Evolutionary conservation across 2,888 invertebrate species (phyloP).

Genomic region (Drosophila melanocephala): DNA sequence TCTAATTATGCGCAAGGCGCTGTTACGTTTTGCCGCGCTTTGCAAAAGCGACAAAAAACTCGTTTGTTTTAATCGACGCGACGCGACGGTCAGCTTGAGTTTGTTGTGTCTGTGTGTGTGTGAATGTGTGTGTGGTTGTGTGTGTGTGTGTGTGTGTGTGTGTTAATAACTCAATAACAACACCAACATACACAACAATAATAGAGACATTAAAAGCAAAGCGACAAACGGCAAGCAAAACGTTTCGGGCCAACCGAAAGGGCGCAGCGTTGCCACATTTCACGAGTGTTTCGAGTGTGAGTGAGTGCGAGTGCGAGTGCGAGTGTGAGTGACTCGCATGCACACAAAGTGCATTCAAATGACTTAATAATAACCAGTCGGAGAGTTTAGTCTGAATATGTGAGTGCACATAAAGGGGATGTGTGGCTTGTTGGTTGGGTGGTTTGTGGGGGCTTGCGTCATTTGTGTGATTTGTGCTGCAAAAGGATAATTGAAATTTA

Average conservation of each 20-base stretch:
- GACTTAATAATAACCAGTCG: slow-evolving; percentile 75
- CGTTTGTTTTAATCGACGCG: slow-evolving; percentile 62
- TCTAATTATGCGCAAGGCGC: slow-evolving; percentile 75
- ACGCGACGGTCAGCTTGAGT: slow-evolving; percentile 61
- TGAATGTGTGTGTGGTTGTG: slow-evolving; percentile 15
- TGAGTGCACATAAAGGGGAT: slow-evolving; percentile 38
- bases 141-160: slow-evolving; percentile 43
- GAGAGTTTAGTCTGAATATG: slow-evolving; percentile 6
- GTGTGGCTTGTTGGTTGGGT: background rate
- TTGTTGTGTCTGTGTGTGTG: slow-evolving; percentile 37
- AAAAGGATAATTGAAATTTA: slow-evolving; percentile 85
- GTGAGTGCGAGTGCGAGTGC: slow-evolving; percentile 6
- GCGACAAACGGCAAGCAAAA: slow-evolving; percentile 66
- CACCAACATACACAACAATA: slow-evolving; percentile 74
- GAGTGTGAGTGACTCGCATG: slow-evolving; percentile 20
- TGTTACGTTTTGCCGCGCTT: slow-evolving; percentile 54
- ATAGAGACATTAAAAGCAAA: slow-evolving; percentile 77
- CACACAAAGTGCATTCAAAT: slow-evolving; percentile 75
- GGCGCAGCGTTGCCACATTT: slow-evolving; percentile 60
- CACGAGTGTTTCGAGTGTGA: slow-evolving; percentile 16
- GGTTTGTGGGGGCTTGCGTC: background rate
- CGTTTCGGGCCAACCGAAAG: slow-evolving; percentile 38
- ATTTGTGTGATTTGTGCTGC: slow-evolving; percentile 62
- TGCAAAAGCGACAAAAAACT: slow-evolving; percentile 62
- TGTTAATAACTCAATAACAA: slow-evolving; percentile 78